These are phyloP conservation scores for Rhinella marina DNA, from an alignment of 2,797 vertebrate species.

Conservation along the genomic window DNA sequence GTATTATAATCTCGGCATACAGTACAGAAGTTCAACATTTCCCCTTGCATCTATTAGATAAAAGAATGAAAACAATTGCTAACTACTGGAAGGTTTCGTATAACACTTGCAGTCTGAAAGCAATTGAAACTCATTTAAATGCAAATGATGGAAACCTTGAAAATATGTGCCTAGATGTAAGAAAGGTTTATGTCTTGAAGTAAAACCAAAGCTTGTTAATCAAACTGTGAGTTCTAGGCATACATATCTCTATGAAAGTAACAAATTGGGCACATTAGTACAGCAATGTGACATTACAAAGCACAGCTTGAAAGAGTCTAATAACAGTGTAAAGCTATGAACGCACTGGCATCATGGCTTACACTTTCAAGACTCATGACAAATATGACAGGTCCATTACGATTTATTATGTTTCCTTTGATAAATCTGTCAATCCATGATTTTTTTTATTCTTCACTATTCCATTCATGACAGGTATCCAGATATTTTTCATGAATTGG, in stretches of 20 bases:
- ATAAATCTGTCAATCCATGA: too few relatives aligned
- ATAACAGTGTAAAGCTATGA: neutral
- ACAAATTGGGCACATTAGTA: slow-evolving; percentile 11
- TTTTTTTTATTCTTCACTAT: too few relatives aligned
- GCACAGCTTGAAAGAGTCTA: neutral
- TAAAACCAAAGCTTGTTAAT: slow-evolving; percentile 36
- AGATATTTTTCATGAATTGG: too few relatives aligned
- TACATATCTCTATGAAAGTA: slow-evolving; percentile 22
- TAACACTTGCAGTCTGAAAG: slow-evolving; percentile 20
- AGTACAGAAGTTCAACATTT: slow-evolving; percentile 26
- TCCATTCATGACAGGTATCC: too few relatives aligned
- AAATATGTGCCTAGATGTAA: slow-evolving; percentile 6
- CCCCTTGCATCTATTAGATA: slow-evolving; percentile 17
- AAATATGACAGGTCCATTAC: neutral
- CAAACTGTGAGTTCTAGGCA: neutral
- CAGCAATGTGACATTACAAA: slow-evolving; percentile 15
- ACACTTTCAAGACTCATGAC: neutral
- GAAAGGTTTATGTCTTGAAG: slow-evolving; percentile 34
- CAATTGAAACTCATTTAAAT: slow-evolving; percentile 41
- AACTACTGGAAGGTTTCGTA: slow-evolving; percentile 20
- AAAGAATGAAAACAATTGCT: slow-evolving; percentile 31
- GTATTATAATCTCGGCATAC: slow-evolving; percentile 13
- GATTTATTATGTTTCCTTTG: too few relatives aligned
- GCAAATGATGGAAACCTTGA: slow-evolving; percentile 44
- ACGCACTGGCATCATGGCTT: neutral